Evolutionary conservation across 53 echinoderm and acorn worm genomes (phyloP).

Genomic region (Luidia sarsii): DNA sequence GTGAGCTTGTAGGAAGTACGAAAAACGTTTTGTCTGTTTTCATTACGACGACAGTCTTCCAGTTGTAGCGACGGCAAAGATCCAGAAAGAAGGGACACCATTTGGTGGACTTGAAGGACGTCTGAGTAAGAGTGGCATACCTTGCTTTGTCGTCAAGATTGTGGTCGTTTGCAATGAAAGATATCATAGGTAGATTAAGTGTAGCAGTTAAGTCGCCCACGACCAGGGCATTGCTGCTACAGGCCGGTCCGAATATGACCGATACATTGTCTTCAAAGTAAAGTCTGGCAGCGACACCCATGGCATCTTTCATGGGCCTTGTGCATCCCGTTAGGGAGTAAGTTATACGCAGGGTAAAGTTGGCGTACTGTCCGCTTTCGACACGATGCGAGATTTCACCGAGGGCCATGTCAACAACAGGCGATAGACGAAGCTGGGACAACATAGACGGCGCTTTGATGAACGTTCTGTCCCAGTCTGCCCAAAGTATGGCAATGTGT

Average conservation of each 20-base stretch:
- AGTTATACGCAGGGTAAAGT: slow-evolving; percentile 57
- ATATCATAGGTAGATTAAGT: slow-evolving; percentile 70
- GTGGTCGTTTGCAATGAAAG: slow-evolving; percentile 10
- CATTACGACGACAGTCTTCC: not conserved
- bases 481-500: too few species aligned
- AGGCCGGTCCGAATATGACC: slow-evolving; percentile 58
- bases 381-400: slow-evolving; percentile 62
- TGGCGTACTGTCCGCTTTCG: slow-evolving; percentile 47
- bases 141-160: slow-evolving; percentile 55
- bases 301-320: not conserved
- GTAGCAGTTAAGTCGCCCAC: slow-evolving; percentile 71
- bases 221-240: slow-evolving; percentile 54
- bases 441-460: too few species aligned
- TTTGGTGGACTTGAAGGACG: not conserved
- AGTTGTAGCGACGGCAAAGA: not conserved
- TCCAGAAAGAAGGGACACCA: not conserved
- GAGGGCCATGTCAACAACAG: slow-evolving; percentile 73
- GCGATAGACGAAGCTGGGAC: slow-evolving; percentile 22
- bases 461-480: too few species aligned
- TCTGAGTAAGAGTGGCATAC: slow-evolving; percentile 45
- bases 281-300: slow-evolving; percentile 28
- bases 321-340: slow-evolving; percentile 29
- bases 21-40: not conserved
- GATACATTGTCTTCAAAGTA: slow-evolving; percentile 16
- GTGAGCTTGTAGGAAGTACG: not conserved